A percentile compares a stretch with the other conserved stretches of the same genome.
These are phyloP conservation scores for Halocynthia roretzi DNA, from an alignment of 23 tunicate species.

Conservation along the genomic window DNA sequence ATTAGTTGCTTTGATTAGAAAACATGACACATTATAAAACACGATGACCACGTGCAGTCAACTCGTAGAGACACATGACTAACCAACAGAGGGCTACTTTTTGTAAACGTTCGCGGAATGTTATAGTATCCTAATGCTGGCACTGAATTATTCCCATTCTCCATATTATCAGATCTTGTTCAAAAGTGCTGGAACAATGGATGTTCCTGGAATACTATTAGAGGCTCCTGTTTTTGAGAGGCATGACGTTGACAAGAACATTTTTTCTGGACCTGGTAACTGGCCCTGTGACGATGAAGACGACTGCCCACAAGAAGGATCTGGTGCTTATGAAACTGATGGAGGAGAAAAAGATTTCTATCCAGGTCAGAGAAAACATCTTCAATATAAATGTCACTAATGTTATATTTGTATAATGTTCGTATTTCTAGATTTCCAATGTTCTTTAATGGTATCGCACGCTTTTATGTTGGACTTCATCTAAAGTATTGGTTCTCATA, in stretches of 20 bases:
- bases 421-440: neutral
- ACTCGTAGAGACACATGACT: neutral
- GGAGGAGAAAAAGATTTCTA: neutral
- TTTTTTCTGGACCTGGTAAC: neutral
- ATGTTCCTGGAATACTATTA: constrained; percentile 11
- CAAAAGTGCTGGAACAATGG: neutral
- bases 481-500: neutral
- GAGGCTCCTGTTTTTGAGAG: constrained; percentile 15
- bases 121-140: neutral
- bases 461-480: neutral
- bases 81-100: neutral
- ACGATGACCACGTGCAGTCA: too few species aligned
- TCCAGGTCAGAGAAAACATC: neutral
- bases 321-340: constrained; percentile 24
- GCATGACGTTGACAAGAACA: constrained; percentile 1
- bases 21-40: too few species aligned
- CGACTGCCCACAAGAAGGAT: constrained; percentile 25
- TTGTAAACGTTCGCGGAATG: neutral
- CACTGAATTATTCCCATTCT: neutral
- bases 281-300: constrained; percentile 66
- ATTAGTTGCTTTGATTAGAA: too few species aligned
- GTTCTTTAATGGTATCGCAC: neutral
- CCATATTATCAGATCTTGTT: neutral
- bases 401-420: neutral
- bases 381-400: neutral